These are phyloP conservation scores for Oreochromis mossambicus DNA, from an alignment of 2,797 vertebrate species.

Conservation along the genomic window DNA sequence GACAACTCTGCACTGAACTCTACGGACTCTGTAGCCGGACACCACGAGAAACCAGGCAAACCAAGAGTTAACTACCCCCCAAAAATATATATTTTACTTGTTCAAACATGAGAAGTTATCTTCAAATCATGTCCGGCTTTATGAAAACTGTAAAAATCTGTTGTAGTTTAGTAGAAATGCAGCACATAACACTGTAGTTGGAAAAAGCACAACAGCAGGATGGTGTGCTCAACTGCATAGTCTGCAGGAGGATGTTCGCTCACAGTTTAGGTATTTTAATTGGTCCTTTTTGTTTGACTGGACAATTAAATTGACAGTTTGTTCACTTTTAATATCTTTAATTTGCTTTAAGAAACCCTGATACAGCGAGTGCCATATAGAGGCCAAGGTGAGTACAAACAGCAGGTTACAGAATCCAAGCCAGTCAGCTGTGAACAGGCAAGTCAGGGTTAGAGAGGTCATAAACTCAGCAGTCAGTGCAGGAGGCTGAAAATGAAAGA, in stretches of 20 bases:
- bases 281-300: not conserved
- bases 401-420: constrained; percentile 58
- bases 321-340: constrained; percentile 57
- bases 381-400: constrained; percentile 50
- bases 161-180: not conserved
- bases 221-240: not conserved
- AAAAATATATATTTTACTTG: not conserved
- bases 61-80: not conserved
- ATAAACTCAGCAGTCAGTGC: constrained; percentile 13
- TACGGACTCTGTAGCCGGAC: not conserved
- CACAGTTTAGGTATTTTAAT: not conserved
- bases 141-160: not conserved
- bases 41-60: not conserved
- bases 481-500: constrained; percentile 16
- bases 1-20: constrained; percentile 19
- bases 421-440: constrained; percentile 9
- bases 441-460: constrained; percentile 24
- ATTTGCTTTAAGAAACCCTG: constrained; percentile 61
- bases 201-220: not conserved
- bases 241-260: not conserved
- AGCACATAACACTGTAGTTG: not conserved
- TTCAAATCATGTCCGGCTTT: not conserved
- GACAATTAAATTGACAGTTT: constrained; percentile 21
- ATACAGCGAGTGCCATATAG: constrained; percentile 35
- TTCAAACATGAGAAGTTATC: not conserved